Percentiles rank a stretch among this genome's conserved stretches.
Evolutionary conservation across 2,797 vertebrate genomes (phyloP).

Genomic region (Ara ararauna): DNA sequence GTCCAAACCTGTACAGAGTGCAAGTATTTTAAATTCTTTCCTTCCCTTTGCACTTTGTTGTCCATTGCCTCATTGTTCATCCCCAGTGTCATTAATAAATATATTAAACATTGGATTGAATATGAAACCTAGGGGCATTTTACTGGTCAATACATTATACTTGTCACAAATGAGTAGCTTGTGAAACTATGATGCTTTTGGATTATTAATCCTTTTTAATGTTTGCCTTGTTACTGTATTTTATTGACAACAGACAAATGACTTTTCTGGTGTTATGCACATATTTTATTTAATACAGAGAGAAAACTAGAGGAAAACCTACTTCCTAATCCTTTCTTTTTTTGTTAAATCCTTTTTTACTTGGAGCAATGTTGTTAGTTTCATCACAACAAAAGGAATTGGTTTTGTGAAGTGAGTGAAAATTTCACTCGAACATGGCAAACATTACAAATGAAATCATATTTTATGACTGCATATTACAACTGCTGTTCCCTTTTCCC

Average conservation of each 20-base stretch:
- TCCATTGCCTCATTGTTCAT: not conserved
- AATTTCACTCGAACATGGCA: not conserved
- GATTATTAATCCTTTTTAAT: conserved; percentile 35
- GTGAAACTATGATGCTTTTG: conserved; percentile 3
- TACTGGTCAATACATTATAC: conserved; percentile 38
- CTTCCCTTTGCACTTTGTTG: not conserved
- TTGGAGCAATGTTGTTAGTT: not conserved
- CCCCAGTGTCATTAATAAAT: not conserved
- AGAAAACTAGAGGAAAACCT: not conserved
- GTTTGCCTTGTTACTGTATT: conserved; percentile 33
- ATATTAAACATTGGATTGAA: not conserved
- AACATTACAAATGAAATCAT: not conserved
- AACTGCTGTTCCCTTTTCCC: not conserved
- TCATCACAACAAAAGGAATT: not conserved
- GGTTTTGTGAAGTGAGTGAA: not conserved
- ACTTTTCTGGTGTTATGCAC: not conserved
- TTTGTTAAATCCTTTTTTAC: conserved; percentile 27
- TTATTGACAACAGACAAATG: not conserved
- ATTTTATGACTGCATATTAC: not conserved
- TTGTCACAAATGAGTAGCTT: conserved; percentile 24
- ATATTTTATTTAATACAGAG: conserved; percentile 1
- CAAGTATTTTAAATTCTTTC: not conserved
- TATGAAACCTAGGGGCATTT: conserved; percentile 27
- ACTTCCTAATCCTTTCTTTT: conserved; percentile 1
- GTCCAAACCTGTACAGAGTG: not conserved